Evolutionary conservation across 2,888 invertebrate species (phyloP), one percentile per base, ranked within the genome.

Genomic region (Asteroscopus sphinx): DNA sequence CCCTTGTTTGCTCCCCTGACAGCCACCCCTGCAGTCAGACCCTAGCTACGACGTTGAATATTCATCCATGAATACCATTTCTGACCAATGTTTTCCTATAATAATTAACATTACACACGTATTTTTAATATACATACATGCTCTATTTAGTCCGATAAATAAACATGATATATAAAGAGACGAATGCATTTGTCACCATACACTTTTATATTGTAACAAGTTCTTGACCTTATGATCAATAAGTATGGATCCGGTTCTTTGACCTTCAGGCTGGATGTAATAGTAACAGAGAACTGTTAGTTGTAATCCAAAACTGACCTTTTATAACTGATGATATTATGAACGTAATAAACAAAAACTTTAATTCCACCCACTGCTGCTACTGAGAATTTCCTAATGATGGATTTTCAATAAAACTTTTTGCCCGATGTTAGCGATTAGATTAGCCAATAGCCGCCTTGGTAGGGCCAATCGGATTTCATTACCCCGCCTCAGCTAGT

Each of bases 191-290:
- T 52, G 45, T 45, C 46, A 53, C 36, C 4, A 16, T 33, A 16
- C 36, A 30, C 33, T 13, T 2, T 25, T 35, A 15, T 41, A 63
- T 58, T 54, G 54, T 55, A 49, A 37, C 53, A 15, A 53, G 60
- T 46, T 53, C 61, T 61, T 72, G 49, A 72, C 73, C 66, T 72
- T 68, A 54, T 32, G 37, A 42, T 46, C 25, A 42, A 37, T 40
- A 17, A 54, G 48, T 33, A 42, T 26, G 17, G 48, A 64, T 73
- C 75, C 72, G 76, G 76, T 59, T 68, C 55, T 39, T 25, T 66
- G 63, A 66, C 76, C 75, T 75, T 60, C 63, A 45, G 16, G 3
- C 12, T 37, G 53, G 41, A 64, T 58, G 37, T 33, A 63, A 46
- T 33, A 25, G 51, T 39, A 16, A 51, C 49, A 11, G 28, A 51